Evolutionary conservation across 2,797 vertebrate genomes (phyloP).

Genomic region (Spea hammondii): DNA sequence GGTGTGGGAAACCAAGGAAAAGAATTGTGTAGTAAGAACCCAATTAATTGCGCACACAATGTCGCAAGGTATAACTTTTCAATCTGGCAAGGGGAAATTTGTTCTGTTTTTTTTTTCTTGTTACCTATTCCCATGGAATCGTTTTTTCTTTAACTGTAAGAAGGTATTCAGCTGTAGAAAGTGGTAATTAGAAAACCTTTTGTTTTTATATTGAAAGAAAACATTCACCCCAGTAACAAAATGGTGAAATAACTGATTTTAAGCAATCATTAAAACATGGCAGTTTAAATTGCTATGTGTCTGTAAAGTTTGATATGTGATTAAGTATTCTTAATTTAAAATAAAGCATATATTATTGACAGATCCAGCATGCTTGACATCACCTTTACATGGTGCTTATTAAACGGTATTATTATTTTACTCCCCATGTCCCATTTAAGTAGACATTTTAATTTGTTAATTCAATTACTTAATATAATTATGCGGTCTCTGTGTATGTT

Average conservation of each 20-base stretch:
- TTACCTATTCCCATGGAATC: slow-evolving; percentile 3
- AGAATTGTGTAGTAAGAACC: slow-evolving; percentile 30
- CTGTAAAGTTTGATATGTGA: slow-evolving; percentile 25
- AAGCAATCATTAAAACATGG: slow-evolving; percentile 33
- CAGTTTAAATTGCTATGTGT: slow-evolving; percentile 23
- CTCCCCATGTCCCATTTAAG: too few relatives aligned
- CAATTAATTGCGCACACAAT: slow-evolving; percentile 37
- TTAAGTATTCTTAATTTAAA: slow-evolving; percentile 19
- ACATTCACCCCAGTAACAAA: slow-evolving; percentile 6
- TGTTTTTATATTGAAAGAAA: slow-evolving; percentile 28
- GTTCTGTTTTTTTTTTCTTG: slow-evolving; percentile 9
- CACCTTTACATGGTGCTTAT: background rate
- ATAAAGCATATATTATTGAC: slow-evolving; percentile 6
- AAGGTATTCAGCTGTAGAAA: slow-evolving; percentile 5
- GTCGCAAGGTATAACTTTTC: slow-evolving; percentile 26
- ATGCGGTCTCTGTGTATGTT: background rate
- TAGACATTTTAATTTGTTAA: background rate
- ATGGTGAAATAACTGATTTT: slow-evolving; percentile 28
- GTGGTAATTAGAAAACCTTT: slow-evolving; percentile 13
- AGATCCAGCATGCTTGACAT: slow-evolving; percentile 15
- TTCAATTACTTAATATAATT: background rate
- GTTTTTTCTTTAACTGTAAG: slow-evolving; percentile 1
- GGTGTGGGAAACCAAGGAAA: slow-evolving; percentile 34
- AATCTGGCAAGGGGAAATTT: slow-evolving; percentile 32
- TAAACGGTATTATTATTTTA: slow-evolving; percentile 20